phyloP scores from a whole-genome alignment of 1,140 invertebrate species.

The Wiebesia pumilae region DNA sequence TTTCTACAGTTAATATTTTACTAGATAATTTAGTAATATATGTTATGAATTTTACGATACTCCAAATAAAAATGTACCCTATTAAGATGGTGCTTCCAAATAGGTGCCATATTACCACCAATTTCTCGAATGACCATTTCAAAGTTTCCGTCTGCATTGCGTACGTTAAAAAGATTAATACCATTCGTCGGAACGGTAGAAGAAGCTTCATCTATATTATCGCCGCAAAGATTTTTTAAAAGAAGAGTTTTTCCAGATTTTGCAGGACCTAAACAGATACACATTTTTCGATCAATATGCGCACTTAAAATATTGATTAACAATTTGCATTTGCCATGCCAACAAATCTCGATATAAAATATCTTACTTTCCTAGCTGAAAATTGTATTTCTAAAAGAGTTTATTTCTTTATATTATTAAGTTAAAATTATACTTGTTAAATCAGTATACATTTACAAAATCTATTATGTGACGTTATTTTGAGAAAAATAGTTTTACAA shows the following conservation, averaged over 20 bases:
- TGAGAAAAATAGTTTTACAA: no score
- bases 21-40: neutral
- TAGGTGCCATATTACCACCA: constrained; percentile 85
- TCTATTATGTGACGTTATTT: no score
- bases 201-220: constrained; percentile 82
- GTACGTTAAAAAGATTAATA: constrained; percentile 82
- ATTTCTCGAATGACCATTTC: constrained; percentile 79
- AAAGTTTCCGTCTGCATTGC: constrained; percentile 73
- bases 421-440: no score
- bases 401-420: no score
- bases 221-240: constrained; percentile 82
- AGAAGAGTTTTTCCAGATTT: constrained; percentile 89
- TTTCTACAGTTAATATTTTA: neutral
- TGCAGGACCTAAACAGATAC: constrained; percentile 84
- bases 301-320: constrained; percentile 38
- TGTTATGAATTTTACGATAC: neutral
- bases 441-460: no score
- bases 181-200: constrained; percentile 86
- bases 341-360: constrained; percentile 13
- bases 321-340: constrained; percentile 36
- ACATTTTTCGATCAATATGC: constrained; percentile 57
- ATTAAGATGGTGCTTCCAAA: constrained; percentile 85
- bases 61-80: constrained; percentile 69
- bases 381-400: no score
- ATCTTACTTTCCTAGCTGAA: neutral